Percentiles rank a stretch among this genome's conserved stretches.
phyloP scores from a whole-genome alignment of 2,797 vertebrate genomes.

The Urocyon cinereoargenteus region DNA sequence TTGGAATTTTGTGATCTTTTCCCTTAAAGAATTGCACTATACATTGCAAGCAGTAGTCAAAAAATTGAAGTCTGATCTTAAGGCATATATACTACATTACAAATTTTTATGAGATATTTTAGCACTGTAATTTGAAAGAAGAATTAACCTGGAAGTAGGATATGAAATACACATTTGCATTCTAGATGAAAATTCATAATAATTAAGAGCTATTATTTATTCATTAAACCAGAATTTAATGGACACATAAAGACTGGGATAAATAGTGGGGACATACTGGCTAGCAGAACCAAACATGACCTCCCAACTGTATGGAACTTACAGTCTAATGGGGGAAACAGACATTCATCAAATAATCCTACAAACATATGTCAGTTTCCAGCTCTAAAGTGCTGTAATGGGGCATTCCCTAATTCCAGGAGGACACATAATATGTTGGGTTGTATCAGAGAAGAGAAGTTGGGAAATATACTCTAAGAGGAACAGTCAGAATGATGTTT shows the following conservation, averaged over 20 bases:
- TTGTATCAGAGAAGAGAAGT: background rate
- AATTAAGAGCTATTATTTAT: background rate
- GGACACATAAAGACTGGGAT: background rate
- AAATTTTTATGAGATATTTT: background rate
- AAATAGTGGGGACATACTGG: background rate
- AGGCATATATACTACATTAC: background rate
- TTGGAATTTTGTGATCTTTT: background rate
- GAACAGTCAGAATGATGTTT: background rate
- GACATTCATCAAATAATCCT: background rate
- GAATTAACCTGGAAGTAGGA: background rate
- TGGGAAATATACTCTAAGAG: background rate
- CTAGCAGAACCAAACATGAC: background rate
- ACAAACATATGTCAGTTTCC: background rate
- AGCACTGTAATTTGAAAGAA: background rate
- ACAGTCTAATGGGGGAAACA: background rate
- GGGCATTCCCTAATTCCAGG: background rate
- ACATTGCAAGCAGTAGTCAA: background rate
- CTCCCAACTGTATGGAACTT: background rate
- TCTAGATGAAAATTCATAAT: conserved; percentile 32
- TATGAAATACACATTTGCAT: background rate
- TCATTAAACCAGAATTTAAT: conserved; percentile 13
- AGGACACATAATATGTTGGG: background rate
- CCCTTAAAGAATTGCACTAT: background rate
- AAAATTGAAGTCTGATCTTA: background rate
- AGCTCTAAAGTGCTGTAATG: background rate